Conservation (phyloP, 2,888 invertebrate genomes). For the Caenorhabditis sp. region DNA sequence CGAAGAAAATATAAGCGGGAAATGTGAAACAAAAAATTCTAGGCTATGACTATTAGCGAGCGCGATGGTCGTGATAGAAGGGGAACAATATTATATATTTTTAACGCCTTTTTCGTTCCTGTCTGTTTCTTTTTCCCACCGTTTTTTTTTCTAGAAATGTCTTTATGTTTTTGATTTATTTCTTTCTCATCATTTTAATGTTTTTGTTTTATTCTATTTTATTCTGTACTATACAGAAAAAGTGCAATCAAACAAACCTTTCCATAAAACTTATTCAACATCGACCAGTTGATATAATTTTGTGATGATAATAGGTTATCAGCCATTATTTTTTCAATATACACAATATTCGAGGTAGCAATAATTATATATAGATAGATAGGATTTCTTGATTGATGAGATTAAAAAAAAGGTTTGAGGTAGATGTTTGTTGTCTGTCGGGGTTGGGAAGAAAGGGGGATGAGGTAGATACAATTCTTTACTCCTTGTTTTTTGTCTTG, state of each 20-base stretch:
- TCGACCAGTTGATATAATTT: slow-evolving; percentile 59
- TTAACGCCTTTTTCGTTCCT: slow-evolving; percentile 12
- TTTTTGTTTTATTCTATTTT: not conserved
- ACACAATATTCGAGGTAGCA: not conserved
- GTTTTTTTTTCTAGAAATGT: slow-evolving; percentile 1
- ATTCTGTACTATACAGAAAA: not conserved
- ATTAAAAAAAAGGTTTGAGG: not conserved
- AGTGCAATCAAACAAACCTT: slow-evolving; percentile 24
- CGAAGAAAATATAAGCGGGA: no score
- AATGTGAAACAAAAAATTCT: no score
- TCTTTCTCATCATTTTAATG: not conserved
- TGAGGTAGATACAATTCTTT: not conserved
- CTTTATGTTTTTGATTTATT: not conserved
- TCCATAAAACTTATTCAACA: slow-evolving; percentile 58
- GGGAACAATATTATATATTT: not conserved
- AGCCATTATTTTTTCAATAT: slow-evolving; percentile 25
- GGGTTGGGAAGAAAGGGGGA: not conserved
- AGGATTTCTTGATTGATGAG: not conserved
- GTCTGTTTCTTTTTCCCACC: slow-evolving; percentile 11
- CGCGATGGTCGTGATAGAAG: not conserved
- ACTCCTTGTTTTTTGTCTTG: not conserved
- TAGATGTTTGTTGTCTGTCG: no score
- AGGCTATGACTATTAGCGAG: not conserved
- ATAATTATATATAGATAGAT: no score
- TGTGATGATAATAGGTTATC: slow-evolving; percentile 54